Evolutionary conservation across 1,140 invertebrate genomes (phyloP), one percentile per base, ranked within the genome.

Genomic region (Drosophila nannoptera): DNA sequence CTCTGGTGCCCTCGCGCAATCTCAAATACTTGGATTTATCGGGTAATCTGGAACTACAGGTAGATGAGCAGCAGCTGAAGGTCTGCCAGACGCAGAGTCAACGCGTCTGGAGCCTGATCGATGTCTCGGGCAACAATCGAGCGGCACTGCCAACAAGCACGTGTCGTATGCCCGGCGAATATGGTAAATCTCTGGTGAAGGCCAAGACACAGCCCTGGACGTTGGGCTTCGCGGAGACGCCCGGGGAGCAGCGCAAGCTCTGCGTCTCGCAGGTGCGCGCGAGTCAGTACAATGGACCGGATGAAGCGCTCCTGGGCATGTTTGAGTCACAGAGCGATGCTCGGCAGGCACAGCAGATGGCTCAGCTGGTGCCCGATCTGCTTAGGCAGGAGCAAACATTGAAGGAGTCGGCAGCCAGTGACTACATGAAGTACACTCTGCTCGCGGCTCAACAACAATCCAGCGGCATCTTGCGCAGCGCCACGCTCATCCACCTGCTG

Each of bases 1-100:
- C 92, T 1, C 80, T 97, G 29, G 94, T 96, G 33, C 94, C 95
- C 16, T 70, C 77, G 4, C 93, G 94, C 43, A 95, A 95, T 86
- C 90, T 97, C 7, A 95, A 96, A 82, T 96, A 96, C 88, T 90
- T 97, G 38, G 96, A 97, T 81, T 92, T 97, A 77, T 96, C 95
- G 0, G 96, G 95, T 56, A 97, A 96, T 78, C 91, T 93, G 14
- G 93, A 95, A 76, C 89, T 96, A 6, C 94, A 95, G 90, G 94
- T 96, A 38, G 95, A 96, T 87, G 94, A 94, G 5, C 92, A 94
- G 59, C 95, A 96, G 87, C 94, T 96, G 74, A 93, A 94, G 87
- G 92, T 92, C 2, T 96, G 95, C 75, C 77, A 86, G 62, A 81
- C 74, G 0, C 92, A 94, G 86, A 93, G 93, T 16, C 93, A 95